A percentile compares a stretch with the other conserved stretches of the same genome.
Evolutionary conservation across 2,888 invertebrate species (phyloP).

Genomic region (Shargacucullia verbasci): DNA sequence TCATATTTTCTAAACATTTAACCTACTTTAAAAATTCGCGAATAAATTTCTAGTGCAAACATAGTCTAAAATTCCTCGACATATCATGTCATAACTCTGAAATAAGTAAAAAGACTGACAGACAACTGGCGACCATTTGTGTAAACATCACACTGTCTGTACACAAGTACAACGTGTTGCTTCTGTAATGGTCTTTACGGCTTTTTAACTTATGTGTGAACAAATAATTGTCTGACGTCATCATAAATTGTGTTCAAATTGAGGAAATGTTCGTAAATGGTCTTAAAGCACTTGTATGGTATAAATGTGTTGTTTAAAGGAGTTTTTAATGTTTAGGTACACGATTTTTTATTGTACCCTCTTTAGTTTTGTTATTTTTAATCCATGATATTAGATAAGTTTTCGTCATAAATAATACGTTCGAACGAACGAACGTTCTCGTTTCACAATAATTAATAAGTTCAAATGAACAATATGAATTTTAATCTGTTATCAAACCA

Average conservation of each 20-base stretch:
- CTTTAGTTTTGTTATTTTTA: conserved; percentile 4
- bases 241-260: conserved; percentile 16
- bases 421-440: conserved; percentile 9
- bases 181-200: conserved; percentile 5
- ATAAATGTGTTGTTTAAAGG: background rate
- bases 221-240: conserved; percentile 26
- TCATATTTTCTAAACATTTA: conserved; percentile 6
- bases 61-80: conserved; percentile 29
- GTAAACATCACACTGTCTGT: conserved; percentile 30
- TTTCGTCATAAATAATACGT: too few species aligned
- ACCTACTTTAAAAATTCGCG: conserved; percentile 21
- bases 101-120: conserved; percentile 18
- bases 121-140: conserved; percentile 30
- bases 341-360: conserved; percentile 20
- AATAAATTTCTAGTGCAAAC: conserved; percentile 19
- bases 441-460: conserved; percentile 12
- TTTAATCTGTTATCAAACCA: conserved; percentile 3
- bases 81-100: conserved; percentile 30
- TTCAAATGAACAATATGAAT: conserved; percentile 5
- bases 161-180: conserved; percentile 9
- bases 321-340: background rate
- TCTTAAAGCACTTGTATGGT: background rate
- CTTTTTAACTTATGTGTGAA: conserved; percentile 8
- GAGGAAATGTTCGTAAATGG: conserved; percentile 4
- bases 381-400: background rate